Percentiles rank a stretch among this genome's conserved stretches.
These are phyloP conservation scores for Aegotheles bennettii DNA, from an alignment of 2,113 vertebrate species.

Conservation along the genomic window DNA sequence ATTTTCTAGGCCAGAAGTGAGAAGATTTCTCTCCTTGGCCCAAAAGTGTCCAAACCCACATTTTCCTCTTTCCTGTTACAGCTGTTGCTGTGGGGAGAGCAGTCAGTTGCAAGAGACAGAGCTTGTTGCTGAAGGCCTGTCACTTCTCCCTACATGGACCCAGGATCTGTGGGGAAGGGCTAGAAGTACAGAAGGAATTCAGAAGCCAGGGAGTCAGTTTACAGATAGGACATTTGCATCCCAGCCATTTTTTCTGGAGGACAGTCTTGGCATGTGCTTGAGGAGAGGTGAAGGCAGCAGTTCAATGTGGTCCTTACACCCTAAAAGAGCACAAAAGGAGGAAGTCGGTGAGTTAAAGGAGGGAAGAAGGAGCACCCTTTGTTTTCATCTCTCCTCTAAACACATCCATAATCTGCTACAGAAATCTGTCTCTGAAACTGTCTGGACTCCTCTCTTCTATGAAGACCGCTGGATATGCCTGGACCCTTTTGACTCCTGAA, in stretches of 20 bases:
- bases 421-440: not conserved
- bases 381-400: not conserved
- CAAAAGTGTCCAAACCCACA: not conserved
- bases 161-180: rapidly evolving
- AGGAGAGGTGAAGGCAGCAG: not conserved
- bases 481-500: not conserved
- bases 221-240: not conserved
- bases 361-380: not conserved
- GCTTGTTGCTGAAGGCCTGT: not conserved
- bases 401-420: not conserved
- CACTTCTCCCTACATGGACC: not conserved
- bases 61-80: not conserved
- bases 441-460: not conserved
- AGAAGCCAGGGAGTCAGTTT: not conserved
- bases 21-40: not conserved
- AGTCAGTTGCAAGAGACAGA: not conserved
- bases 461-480: not conserved
- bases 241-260: not conserved
- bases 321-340: not conserved
- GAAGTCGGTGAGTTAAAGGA: not conserved
- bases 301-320: not conserved
- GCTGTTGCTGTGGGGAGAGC: not conserved
- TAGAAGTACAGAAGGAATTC: not conserved
- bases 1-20: not conserved
- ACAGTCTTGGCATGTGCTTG: not conserved